Percentiles rank a stretch among this genome's conserved stretches.
Evolutionary conservation across 2,113 vertebrate species (phyloP).

Genomic region (Catagonus wagneri): DNA sequence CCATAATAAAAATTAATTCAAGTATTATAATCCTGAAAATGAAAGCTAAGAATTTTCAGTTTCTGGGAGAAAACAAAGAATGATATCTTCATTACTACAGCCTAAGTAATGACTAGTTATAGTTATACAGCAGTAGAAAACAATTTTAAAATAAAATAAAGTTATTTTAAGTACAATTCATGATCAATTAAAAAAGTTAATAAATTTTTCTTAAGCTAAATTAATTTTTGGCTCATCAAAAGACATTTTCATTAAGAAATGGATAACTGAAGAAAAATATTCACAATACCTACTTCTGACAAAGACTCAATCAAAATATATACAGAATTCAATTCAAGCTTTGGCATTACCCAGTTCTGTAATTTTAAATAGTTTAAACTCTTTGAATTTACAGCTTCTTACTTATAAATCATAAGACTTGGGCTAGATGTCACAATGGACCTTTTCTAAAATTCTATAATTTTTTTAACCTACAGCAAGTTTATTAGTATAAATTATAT

Average conservation of each 20-base stretch:
- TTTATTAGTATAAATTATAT: neutral
- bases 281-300: neutral
- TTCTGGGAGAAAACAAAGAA: slow-evolving; percentile 35
- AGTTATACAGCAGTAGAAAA: neutral
- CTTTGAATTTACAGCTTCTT: neutral
- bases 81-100: neutral
- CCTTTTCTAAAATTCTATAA: slow-evolving; percentile 12
- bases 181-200: neutral
- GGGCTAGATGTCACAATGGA: neutral
- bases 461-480: neutral
- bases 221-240: neutral
- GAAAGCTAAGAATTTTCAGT: neutral
- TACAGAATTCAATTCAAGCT: slow-evolving; percentile 29
- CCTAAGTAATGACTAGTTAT: neutral
- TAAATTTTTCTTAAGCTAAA: neutral
- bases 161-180: no score
- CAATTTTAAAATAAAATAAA: neutral
- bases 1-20: neutral
- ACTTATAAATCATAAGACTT: neutral
- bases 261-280: neutral
- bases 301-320: neutral
- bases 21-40: slow-evolving; percentile 5
- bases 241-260: neutral
- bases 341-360: slow-evolving; percentile 29
- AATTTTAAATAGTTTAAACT: neutral